phyloP scores from a whole-genome alignment of 1,140 invertebrate genomes.

The Ylistrum balloti region DNA sequence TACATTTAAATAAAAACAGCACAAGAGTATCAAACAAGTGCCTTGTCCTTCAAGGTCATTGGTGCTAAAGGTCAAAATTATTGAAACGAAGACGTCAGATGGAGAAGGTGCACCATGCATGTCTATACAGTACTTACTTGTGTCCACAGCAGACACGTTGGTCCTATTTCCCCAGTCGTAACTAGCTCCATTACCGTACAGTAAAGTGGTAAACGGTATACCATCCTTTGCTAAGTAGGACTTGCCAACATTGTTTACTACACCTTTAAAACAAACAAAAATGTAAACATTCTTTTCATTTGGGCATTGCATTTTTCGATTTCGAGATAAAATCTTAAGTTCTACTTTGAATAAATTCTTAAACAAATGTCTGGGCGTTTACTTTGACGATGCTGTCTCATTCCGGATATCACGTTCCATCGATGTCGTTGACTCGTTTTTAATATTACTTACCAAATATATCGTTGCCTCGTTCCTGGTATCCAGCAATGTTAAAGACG shows the following conservation, averaged over 20 bases:
- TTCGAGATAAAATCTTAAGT: background rate
- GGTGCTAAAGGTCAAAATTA: no score
- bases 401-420: background rate
- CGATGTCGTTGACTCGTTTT: background rate
- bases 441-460: conserved; percentile 78
- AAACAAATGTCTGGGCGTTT: no score
- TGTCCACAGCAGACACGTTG: conserved; percentile 71
- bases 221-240: conserved; percentile 67
- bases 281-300: background rate
- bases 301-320: background rate
- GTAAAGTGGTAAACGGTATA: conserved; percentile 79
- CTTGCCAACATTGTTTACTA: conserved; percentile 21
- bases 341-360: no score
- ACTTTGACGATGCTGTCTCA: no score
- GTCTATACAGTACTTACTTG: conserved; percentile 62
- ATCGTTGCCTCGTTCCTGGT: conserved; percentile 75
- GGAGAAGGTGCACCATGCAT: no score
- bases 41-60: no score
- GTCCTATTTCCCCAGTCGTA: conserved; percentile 76
- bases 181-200: conserved; percentile 81
- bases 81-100: no score
- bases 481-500: conserved; percentile 78
- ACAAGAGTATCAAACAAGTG: no score
- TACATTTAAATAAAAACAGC: no score
- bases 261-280: conserved; percentile 47